Evolutionary conservation across 2,888 invertebrate genomes (phyloP).

Genomic region (Hoplodrina blanda): DNA sequence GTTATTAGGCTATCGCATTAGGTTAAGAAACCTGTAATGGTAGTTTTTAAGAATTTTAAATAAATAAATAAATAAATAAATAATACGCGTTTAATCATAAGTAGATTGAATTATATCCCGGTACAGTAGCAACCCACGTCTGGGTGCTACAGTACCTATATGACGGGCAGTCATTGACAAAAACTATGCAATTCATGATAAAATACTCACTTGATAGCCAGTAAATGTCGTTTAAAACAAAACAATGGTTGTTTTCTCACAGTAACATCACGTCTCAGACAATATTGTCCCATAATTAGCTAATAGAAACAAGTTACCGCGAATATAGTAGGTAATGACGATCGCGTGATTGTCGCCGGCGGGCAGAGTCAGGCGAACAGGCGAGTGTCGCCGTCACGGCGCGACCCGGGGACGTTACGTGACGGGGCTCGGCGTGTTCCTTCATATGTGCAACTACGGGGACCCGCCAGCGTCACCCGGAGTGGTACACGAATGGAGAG

Average conservation of each 20-base stretch:
- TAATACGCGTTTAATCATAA: too few species aligned
- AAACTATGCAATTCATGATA: neutral
- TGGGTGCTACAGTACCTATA: too few species aligned
- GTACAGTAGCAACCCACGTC: too few species aligned
- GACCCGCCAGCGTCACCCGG: too few species aligned
- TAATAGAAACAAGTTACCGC: constrained; percentile 29
- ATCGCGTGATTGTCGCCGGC: constrained; percentile 43
- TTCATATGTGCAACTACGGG: neutral
- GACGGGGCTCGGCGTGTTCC: too few species aligned
- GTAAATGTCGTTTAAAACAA: constrained; percentile 14
- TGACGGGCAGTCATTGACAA: neutral
- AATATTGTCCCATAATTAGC: constrained; percentile 43
- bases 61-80: too few species aligned
- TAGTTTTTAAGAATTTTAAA: too few species aligned
- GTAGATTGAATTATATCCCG: too few species aligned
- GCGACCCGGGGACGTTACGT: too few species aligned
- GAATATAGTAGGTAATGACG: constrained; percentile 24
- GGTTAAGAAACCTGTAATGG: too few species aligned
- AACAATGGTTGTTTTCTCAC: constrained; percentile 37
- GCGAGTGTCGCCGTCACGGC: too few species aligned
- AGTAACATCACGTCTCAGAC: constrained; percentile 12
- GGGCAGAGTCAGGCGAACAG: constrained; percentile 17
- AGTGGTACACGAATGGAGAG: neutral
- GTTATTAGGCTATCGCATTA: too few species aligned
- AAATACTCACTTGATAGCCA: constrained; percentile 8